Evolutionary conservation across 2,113 vertebrate genomes (phyloP).

Genomic region (Nothocercus nigrocapillus): DNA sequence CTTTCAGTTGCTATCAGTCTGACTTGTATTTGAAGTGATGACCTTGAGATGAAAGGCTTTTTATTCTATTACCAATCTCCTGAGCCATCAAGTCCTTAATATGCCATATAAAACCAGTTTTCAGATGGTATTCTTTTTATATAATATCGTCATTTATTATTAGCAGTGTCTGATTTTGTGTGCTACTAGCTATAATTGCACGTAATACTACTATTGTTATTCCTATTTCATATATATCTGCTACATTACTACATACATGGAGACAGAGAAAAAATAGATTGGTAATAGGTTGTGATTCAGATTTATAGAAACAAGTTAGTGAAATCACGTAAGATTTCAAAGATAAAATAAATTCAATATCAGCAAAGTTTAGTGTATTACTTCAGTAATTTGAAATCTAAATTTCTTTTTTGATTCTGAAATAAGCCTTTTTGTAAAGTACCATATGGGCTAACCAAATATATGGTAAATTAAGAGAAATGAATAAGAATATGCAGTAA

Average conservation of each 20-base stretch:
- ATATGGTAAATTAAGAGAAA: neutral
- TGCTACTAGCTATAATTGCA: conserved; percentile 30
- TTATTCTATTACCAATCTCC: conserved; percentile 66
- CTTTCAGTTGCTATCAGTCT: conserved; percentile 45
- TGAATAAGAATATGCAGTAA: neutral
- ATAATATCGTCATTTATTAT: conserved; percentile 46
- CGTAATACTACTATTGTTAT: conserved; percentile 16
- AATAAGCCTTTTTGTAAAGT: neutral
- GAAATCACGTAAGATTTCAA: conserved; percentile 1
- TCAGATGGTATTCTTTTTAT: conserved; percentile 44
- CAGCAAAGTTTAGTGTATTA: neutral
- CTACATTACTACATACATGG: neutral
- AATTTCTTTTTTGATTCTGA: neutral
- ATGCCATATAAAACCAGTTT: conserved; percentile 68
- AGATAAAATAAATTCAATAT: neutral
- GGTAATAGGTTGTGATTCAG: neutral
- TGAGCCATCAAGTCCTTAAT: conserved; percentile 68
- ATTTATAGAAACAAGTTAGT: conserved; percentile 23
- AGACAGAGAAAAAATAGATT: conserved; percentile 29
- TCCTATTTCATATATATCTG: conserved; percentile 17
- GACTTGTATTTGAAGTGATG: conserved; percentile 64
- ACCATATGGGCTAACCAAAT: neutral
- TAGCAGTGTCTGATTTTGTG: conserved; percentile 53
- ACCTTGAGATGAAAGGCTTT: conserved; percentile 71
- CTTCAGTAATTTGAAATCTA: conserved; percentile 3